Base-by-base conservation (phyloP, 2,113 vertebrate genomes). In the Ifrita kowaldi region DNA sequence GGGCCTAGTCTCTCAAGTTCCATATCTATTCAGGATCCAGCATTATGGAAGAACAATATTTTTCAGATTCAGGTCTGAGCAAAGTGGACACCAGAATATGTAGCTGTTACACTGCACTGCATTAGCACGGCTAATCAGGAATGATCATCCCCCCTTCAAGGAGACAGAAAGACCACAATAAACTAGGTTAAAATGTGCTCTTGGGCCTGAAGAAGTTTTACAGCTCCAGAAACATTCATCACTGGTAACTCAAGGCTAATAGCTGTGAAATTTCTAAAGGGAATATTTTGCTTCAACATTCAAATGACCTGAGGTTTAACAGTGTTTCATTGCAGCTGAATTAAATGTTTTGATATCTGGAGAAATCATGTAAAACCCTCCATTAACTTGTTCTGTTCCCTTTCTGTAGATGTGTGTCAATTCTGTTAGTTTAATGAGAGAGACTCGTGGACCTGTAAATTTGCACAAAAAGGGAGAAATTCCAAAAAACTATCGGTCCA, bases 251-350 rank as follows among this genome's bases (percentile, higher is more conserved):
- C 63, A 91, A 68, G 94, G 84, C 57, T 86, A 85, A 90, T 94
- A 94, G 86, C 90, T 96, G 82, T 83, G 91, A 96, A 95, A 96
- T 95, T 88, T 90, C 77, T 96, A 65, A 95, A 79, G 65, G 68
- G 83, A 93, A 85, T 70, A 95, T 97, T 97, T 96, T 94, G 57
- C 82, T 96, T 92, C 91, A 96, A 90, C 89, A 93, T 95, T 95
- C 89, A 94, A 93, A 94, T 92, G 87, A 96, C 74, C 63, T 76
- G 83, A 87, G 23, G 62, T 88, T 84, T 85, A 83, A 79, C 16
- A 69, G 10, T 81, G 44, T 93, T 96, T 95, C 74, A 90, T 7
- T 87, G 83, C 71, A 80, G 63, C 37, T 76, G 73, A 91, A 84
- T 89, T 84, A 90, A 87, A 95, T 88, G 52, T 90, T 94, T 84